Percentiles rank a stretch among this genome's conserved stretches.
Conservation (phyloP, 2,797 vertebrate species). For the Sphaeramia orbicularis region DNA sequence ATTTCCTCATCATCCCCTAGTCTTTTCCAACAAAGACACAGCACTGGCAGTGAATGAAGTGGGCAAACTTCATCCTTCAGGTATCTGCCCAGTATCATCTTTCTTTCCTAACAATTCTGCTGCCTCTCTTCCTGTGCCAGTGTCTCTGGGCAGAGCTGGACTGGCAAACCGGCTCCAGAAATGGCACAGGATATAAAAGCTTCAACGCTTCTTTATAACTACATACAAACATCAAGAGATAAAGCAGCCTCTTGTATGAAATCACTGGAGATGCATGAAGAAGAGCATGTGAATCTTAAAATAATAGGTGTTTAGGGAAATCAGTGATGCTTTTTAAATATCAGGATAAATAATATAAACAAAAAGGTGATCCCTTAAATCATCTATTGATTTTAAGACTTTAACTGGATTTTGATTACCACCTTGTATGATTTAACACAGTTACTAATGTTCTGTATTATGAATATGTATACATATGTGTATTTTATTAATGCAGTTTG, state of each 20-base stretch:
- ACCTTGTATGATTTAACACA: too few relatives aligned
- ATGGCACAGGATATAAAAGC: constrained; percentile 49
- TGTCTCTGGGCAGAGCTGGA: constrained; percentile 37
- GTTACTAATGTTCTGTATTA: too few relatives aligned
- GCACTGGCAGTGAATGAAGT: constrained; percentile 44
- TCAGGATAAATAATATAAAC: too few relatives aligned
- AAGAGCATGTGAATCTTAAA: too few relatives aligned
- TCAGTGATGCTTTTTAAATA: too few relatives aligned
- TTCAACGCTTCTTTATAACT: constrained; percentile 21
- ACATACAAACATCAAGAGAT: background rate
- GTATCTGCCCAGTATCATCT: constrained; percentile 35
- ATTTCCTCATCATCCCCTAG: constrained; percentile 52
- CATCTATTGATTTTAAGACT: too few relatives aligned
- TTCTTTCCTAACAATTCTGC: constrained; percentile 39
- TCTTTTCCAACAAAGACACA: constrained; percentile 50
- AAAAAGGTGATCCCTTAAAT: too few relatives aligned
- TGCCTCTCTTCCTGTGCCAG: constrained; percentile 54
- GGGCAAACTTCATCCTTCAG: constrained; percentile 47
- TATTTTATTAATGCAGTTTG: too few relatives aligned
- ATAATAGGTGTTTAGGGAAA: too few relatives aligned
- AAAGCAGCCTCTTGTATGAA: background rate
- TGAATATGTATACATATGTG: too few relatives aligned
- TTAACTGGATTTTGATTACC: too few relatives aligned
- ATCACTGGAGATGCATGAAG: too few relatives aligned
- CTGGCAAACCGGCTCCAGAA: constrained; percentile 58